phyloP scores from a whole-genome alignment of 2,888 invertebrate genomes.

The Xylophagus ater region DNA sequence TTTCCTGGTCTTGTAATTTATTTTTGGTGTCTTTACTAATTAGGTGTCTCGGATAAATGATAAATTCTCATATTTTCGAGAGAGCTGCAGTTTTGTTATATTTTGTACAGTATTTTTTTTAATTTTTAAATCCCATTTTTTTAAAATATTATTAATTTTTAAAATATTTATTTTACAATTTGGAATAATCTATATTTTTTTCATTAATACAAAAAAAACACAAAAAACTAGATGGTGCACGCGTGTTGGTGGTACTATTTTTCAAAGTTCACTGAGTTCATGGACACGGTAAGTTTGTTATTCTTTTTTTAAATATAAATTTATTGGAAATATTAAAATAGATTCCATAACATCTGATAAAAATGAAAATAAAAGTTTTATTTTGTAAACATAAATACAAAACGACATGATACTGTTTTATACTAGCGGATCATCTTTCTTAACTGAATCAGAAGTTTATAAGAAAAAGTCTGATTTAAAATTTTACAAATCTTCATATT shows the following conservation, averaged over 20 bases:
- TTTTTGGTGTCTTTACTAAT: no score
- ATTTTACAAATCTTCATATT: no score
- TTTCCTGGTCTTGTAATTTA: no score
- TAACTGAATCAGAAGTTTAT: no score
- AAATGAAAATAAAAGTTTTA: no score
- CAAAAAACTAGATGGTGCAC: slow-evolving; percentile 67
- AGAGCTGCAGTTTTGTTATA: slow-evolving; percentile 27
- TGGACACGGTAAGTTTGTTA: slow-evolving; percentile 73
- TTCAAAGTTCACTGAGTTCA: slow-evolving; percentile 91
- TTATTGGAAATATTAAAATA: no score
- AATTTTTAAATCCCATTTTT: background rate
- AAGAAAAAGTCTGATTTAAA: no score
- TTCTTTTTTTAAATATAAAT: slow-evolving; percentile 4
- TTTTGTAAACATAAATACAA: no score
- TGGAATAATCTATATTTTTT: slow-evolving; percentile 10
- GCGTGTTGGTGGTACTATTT: slow-evolving; percentile 95
- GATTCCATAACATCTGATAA: no score
- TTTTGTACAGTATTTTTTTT: slow-evolving; percentile 5
- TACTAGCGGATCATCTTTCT: no score
- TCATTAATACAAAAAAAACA: slow-evolving; percentile 9
- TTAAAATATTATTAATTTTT: slow-evolving; percentile 3
- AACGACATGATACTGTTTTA: no score
- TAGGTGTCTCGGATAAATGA: no score
- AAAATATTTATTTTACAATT: slow-evolving; percentile 4
- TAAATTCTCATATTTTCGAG: slow-evolving; percentile 26